Evolutionary conservation across 2,113 vertebrate genomes (phyloP), one percentile per base, ranked within the genome.

Genomic region (Protobothrops flavoviridis): DNA sequence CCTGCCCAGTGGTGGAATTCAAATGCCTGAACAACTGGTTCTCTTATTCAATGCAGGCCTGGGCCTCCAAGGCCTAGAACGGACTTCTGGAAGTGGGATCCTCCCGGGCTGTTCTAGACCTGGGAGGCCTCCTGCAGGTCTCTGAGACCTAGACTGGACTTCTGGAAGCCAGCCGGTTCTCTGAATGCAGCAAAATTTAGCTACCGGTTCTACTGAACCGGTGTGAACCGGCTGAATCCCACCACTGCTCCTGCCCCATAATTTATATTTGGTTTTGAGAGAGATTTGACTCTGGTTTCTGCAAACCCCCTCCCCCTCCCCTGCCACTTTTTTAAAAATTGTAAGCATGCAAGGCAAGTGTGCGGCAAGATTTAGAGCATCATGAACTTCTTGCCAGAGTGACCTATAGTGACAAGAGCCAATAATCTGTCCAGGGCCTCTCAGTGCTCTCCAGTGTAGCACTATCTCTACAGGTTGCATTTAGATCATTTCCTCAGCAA

Each of bases 401-500:
- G 74, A 23, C 33, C 39, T 48, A 59, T 17, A 13, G 11, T 43
- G 4, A 23, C 23, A 29, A 12, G 26, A 43, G 21, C 26, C 89
- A 45, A 85, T 2, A 33, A 53, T 92, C 89, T 4, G 0, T 43
- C 13, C 92, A 59, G 53, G 43, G 55, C 8, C 2, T 9, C 52
- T n/a, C 29, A 48, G 3, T 92, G 56, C 20, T 52, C 48, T 87
- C 24, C 29, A 48, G 21, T 81, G 17, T 43, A 8, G 59, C 8
- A 24, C 85, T 13, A 33, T 50, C 93, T 86, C 33, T 90, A 48
- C 48, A 91, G 0, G 0, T 91, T 29, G 59, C 26, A 87, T 95
- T 94, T 90, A 92, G 33, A 21, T 96, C 92, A 91, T 93, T 93
- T 94, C 64, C 93, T 87, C 52, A 90, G 23, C 61, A 93, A 5